A percentile compares a stretch with the other conserved stretches of the same genome.
These are phyloP conservation scores for Tachycineta bicolor DNA, from an alignment of 2,113 vertebrate genomes.

Conservation along the genomic window DNA sequence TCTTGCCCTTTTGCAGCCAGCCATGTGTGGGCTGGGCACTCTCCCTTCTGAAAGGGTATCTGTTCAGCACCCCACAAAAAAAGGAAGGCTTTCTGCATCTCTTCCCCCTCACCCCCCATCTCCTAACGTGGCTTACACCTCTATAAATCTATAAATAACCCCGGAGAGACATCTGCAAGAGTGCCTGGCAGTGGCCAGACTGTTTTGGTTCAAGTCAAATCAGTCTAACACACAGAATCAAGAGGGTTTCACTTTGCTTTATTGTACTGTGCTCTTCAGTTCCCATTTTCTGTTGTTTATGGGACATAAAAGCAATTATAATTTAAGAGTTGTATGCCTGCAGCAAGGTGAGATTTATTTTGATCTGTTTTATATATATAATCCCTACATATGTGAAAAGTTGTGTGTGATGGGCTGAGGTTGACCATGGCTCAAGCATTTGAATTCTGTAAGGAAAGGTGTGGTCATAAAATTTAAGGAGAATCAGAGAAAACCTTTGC, in stretches of 20 bases:
- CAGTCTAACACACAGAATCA: not conserved
- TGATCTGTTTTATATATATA: not conserved
- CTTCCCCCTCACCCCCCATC: not conserved
- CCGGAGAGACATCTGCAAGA: not conserved
- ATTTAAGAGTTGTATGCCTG: not conserved
- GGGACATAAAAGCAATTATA: not conserved
- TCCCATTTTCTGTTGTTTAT: not conserved
- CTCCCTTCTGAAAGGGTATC: conserved; percentile 55
- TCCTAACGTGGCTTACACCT: not conserved
- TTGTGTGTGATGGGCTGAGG: not conserved
- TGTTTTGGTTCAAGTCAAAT: not conserved
- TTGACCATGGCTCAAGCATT: not conserved
- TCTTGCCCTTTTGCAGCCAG: conserved; percentile 66
- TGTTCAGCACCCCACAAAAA: conserved; percentile 31
- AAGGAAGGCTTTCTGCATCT: conserved; percentile 1
- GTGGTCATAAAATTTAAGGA: not conserved
- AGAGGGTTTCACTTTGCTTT: not conserved
- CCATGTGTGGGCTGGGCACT: conserved; percentile 46
- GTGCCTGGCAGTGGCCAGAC: not conserved
- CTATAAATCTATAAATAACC: not conserved
- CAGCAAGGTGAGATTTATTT: not conserved
- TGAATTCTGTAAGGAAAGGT: not conserved
- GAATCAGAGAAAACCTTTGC: not conserved
- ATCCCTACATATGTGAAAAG: not conserved
- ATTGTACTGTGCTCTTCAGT: not conserved